Conservation (phyloP, 2,888 invertebrate genomes). For the Branchellion lobata region DNA sequence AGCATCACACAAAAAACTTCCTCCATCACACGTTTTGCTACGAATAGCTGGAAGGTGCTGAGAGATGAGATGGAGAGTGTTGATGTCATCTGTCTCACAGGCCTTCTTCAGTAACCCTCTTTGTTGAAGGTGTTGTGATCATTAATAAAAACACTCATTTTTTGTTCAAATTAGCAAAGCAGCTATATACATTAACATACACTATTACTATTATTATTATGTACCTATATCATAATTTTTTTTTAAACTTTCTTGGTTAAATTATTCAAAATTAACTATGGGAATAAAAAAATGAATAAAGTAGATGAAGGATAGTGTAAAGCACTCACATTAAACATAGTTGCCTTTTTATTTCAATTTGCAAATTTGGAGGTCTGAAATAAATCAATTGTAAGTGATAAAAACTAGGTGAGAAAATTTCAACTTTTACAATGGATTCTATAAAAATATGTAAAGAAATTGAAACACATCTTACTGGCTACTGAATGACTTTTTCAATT, state of each 20-base stretch:
- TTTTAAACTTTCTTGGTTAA: too few relatives aligned
- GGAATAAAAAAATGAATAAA: not conserved
- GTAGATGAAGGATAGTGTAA: too few relatives aligned
- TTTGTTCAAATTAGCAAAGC: too few relatives aligned
- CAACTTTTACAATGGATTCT: too few relatives aligned
- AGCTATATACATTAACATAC: too few relatives aligned
- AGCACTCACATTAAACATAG: not conserved
- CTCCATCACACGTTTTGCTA: conserved; percentile 92
- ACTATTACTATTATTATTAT: too few relatives aligned
- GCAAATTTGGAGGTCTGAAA: not conserved
- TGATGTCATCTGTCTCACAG: conserved; percentile 89
- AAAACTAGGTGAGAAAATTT: too few relatives aligned
- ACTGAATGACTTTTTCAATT: not conserved
- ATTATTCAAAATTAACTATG: not conserved
- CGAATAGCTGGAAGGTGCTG: conserved; percentile 89
- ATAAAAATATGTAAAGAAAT: too few relatives aligned
- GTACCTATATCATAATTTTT: too few relatives aligned
- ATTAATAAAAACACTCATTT: too few relatives aligned
- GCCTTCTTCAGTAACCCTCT: conserved; percentile 66
- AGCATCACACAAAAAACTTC: conserved; percentile 89
- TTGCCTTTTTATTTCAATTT: conserved; percentile 24
- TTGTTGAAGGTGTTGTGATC: too few relatives aligned
- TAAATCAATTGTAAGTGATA: not conserved
- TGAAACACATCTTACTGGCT: not conserved
- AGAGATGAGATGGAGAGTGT: conserved; percentile 83